Conservation (phyloP, 2,888 invertebrate species). For the Sinelater perroti region DNA sequence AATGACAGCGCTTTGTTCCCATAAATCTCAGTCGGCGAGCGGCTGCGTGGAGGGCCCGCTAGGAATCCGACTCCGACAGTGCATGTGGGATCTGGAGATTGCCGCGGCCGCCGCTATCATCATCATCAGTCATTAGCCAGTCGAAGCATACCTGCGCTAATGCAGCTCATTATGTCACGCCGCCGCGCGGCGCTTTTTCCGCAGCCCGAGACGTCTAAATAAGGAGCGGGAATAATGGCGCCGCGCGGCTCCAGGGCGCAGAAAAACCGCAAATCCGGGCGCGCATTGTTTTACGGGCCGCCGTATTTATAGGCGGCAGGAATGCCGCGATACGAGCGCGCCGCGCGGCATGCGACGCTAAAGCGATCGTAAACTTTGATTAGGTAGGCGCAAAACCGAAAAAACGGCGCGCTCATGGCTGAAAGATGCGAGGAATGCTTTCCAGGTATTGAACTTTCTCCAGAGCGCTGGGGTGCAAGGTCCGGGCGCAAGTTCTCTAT, state of each 20-base stretch:
- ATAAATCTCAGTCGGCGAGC: constrained; percentile 13
- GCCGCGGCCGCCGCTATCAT: constrained; percentile 13
- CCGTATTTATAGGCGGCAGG: constrained; percentile 2
- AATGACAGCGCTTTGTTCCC: constrained; percentile 9
- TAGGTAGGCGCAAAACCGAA: too few relatives aligned
- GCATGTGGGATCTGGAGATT: not conserved
- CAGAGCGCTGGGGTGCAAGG: too few relatives aligned
- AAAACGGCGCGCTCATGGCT: too few relatives aligned
- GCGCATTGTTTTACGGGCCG: constrained; percentile 1
- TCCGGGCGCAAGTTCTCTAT: too few relatives aligned
- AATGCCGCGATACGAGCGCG: not conserved
- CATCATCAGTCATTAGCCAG: constrained; percentile 20
- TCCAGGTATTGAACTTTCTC: too few relatives aligned
- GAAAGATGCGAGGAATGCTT: too few relatives aligned
- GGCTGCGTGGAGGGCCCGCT: not conserved
- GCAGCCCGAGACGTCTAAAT: constrained; percentile 9
- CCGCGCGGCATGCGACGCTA: not conserved
- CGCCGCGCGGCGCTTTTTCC: constrained; percentile 3
- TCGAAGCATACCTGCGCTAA: constrained; percentile 15
- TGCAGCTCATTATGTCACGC: constrained; percentile 25
- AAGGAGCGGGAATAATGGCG: not conserved
- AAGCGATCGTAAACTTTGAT: too few relatives aligned
- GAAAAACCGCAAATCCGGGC: not conserved
- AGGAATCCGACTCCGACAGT: constrained; percentile 2
- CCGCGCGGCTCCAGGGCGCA: not conserved